A percentile compares a stretch with the other conserved stretches of the same genome.
Conservation (phyloP, 1,140 invertebrate species). For the Hyles euphorbiae region DNA sequence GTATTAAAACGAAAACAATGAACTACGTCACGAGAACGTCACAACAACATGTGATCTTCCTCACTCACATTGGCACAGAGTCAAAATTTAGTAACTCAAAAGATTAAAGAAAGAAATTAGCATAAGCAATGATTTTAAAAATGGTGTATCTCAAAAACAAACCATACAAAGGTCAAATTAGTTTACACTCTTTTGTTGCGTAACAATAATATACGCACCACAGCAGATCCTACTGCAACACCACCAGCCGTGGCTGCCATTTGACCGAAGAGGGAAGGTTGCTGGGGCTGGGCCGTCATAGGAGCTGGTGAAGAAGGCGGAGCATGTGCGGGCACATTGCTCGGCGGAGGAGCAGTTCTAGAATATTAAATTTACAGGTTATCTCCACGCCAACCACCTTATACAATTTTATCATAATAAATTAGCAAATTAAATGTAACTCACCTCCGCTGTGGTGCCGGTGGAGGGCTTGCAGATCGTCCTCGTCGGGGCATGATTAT, state of each 20-base stretch:
- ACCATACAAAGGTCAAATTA: slow-evolving; percentile 9
- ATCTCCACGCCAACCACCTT: too few species aligned
- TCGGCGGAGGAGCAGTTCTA: slow-evolving; percentile 71
- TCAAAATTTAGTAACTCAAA: slow-evolving; percentile 29
- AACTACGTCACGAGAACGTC: slow-evolving; percentile 30
- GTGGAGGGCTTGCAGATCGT: slow-evolving; percentile 82
- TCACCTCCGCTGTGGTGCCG: slow-evolving; percentile 77
- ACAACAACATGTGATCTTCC: slow-evolving; percentile 42
- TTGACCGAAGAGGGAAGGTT: slow-evolving; percentile 84
- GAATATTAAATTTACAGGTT: slow-evolving; percentile 34
- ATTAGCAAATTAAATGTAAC: slow-evolving; percentile 9
- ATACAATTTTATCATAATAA: slow-evolving; percentile 25
- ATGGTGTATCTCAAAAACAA: too few species aligned
- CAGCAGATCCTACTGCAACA: slow-evolving; percentile 91
- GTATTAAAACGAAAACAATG: slow-evolving; percentile 20
- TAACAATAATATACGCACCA: slow-evolving; percentile 75
- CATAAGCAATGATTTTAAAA: slow-evolving; percentile 4
- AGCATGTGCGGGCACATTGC: slow-evolving; percentile 74
- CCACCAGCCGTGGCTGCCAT: slow-evolving; percentile 95
- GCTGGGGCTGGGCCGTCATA: slow-evolving; percentile 65
- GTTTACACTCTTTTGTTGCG: slow-evolving; percentile 42
- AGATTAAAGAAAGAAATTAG: slow-evolving; percentile 10
- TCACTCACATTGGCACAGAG: slow-evolving; percentile 27
- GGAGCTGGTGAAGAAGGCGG: slow-evolving; percentile 78
- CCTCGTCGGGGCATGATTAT: slow-evolving; percentile 83